A percentile compares a stretch with the other conserved stretches of the same genome.
phyloP scores from a whole-genome alignment of 2,797 vertebrate species.

The Synaphobranchus kaupii region DNA sequence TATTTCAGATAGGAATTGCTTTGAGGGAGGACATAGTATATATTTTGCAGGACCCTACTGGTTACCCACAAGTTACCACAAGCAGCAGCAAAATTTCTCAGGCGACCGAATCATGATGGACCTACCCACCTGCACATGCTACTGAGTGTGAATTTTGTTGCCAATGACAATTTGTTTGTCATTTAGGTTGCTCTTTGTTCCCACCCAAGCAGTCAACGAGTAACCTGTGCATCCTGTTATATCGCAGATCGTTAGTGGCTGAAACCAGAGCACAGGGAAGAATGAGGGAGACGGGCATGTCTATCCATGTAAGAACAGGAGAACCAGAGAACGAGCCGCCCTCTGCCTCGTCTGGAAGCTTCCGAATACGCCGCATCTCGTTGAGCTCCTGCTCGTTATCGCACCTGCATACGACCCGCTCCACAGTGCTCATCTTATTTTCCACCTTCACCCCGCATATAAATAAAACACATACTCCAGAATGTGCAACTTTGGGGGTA shows the following conservation, averaged over 20 bases:
- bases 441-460: constrained; percentile 17
- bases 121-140: too few relatives aligned
- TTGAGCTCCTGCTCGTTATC: constrained; percentile 16
- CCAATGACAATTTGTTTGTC: neutral
- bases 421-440: constrained; percentile 30
- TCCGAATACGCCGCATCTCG: neutral
- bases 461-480: constrained; percentile 37
- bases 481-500: constrained; percentile 32
- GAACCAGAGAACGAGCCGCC: neutral
- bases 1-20: neutral
- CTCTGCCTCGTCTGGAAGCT: neutral
- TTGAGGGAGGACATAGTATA: neutral
- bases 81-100: neutral
- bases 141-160: neutral
- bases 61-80: neutral
- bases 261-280: neutral
- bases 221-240: neutral
- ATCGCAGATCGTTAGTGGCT: neutral
- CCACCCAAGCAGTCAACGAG: neutral
- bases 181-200: neutral
- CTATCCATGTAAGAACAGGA: neutral
- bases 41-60: neutral
- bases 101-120: neutral
- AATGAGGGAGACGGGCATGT: neutral
- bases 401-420: neutral